A percentile compares a stretch with the other conserved stretches of the same genome.
phyloP scores from a whole-genome alignment of 53 echinoderm and acorn worm genomes.

The Hippasteria phrygiana region DNA sequence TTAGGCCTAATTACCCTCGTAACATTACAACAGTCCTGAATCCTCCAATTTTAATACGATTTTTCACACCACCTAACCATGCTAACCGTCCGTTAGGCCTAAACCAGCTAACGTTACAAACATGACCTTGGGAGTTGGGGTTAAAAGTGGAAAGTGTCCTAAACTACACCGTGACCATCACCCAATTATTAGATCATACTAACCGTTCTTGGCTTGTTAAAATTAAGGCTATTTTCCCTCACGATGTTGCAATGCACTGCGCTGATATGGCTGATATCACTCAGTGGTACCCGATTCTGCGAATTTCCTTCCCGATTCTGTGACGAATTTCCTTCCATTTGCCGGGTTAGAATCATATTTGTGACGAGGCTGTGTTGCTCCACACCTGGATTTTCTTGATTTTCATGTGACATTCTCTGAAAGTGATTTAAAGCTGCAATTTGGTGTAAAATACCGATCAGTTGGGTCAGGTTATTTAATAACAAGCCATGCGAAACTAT shows the following conservation, averaged over 20 bases:
- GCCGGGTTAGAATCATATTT: slow-evolving; percentile 36
- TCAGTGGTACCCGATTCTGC: slow-evolving; percentile 29
- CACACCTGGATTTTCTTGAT: slow-evolving; percentile 1
- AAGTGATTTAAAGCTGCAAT: not conserved
- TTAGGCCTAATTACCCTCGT: no score
- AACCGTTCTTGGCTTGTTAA: slow-evolving; percentile 37
- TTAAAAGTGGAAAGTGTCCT: no score
- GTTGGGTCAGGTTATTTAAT: no score
- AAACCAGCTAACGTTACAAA: no score
- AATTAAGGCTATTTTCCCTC: slow-evolving; percentile 11
- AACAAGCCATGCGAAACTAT: no score
- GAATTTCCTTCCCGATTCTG: not conserved
- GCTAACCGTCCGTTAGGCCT: no score
- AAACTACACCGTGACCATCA: no score
- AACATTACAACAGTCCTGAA: no score
- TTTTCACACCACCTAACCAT: no score
- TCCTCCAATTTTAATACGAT: no score
- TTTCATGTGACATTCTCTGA: slow-evolving; percentile 1
- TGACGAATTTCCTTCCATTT: not conserved
- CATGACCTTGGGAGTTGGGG: no score
- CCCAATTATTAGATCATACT: not conserved
- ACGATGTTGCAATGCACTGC: not conserved
- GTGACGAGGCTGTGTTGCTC: slow-evolving; percentile 13
- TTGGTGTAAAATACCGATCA: not conserved
- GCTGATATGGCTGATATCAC: slow-evolving; percentile 56